Conservation (phyloP, 37 sponge, comb jelly and placozoan genomes). For the Diacarnus erythraeanus region DNA sequence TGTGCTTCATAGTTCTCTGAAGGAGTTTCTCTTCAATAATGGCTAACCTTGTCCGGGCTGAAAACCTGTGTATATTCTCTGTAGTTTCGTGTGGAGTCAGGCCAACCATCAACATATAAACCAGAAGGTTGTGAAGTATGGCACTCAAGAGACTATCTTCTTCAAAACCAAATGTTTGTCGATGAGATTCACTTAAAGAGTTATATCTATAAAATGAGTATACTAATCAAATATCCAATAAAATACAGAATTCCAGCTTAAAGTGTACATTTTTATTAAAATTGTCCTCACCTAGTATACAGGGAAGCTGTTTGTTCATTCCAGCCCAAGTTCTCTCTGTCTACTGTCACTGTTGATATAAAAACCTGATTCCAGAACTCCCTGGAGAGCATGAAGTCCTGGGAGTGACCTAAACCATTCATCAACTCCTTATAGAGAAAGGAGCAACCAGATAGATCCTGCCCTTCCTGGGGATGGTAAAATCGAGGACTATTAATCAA, state of each 20-base stretch:
- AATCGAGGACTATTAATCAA: slow-evolving; percentile 21
- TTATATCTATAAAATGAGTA: slow-evolving; percentile 39
- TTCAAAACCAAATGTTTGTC: slow-evolving; percentile 41
- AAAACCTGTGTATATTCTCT: slow-evolving; percentile 35
- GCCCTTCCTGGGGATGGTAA: slow-evolving; percentile 15
- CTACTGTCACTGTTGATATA: slow-evolving; percentile 31
- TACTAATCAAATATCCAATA: background rate
- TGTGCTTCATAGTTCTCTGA: slow-evolving; percentile 51
- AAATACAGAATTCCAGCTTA: background rate
- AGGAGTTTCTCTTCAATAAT: slow-evolving; percentile 63
- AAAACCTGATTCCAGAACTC: slow-evolving; percentile 73
- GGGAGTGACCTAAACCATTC: slow-evolving; percentile 25
- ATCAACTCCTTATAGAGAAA: slow-evolving; percentile 56
- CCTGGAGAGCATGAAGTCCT: slow-evolving; percentile 18
- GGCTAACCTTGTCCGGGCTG: slow-evolving; percentile 64
- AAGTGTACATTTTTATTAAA: background rate
- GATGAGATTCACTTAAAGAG: slow-evolving; percentile 25
- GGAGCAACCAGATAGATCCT: background rate
- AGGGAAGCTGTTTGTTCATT: slow-evolving; percentile 72
- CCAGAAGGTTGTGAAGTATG: slow-evolving; percentile 63
- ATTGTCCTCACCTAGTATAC: slow-evolving; percentile 46
- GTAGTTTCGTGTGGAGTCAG: slow-evolving; percentile 30
- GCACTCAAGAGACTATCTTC: slow-evolving; percentile 72
- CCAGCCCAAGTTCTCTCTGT: slow-evolving; percentile 65
- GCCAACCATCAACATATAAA: slow-evolving; percentile 71